These are phyloP conservation scores for Aphidius ervi DNA, from an alignment of 1,140 invertebrate genomes.

Conservation along the genomic window DNA sequence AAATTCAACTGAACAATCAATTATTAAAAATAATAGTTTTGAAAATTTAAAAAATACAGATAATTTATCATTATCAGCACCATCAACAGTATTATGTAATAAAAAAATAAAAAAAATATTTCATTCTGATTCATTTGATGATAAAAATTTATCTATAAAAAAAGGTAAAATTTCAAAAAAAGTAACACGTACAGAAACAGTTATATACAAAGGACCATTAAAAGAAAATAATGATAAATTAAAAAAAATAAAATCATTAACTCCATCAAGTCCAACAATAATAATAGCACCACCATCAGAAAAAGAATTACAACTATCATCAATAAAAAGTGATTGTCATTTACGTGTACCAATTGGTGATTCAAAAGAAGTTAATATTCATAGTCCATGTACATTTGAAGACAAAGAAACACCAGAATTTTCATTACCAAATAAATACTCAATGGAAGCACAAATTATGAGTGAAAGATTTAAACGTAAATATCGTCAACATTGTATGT, in stretches of 20 bases:
- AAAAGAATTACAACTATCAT: conserved; percentile 1
- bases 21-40: background rate
- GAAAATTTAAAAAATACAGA: background rate
- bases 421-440: background rate
- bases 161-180: conserved; percentile 24
- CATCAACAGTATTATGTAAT: background rate
- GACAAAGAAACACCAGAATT: conserved; percentile 14
- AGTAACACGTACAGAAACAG: conserved; percentile 37
- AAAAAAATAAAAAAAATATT: conserved; percentile 10
- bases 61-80: background rate
- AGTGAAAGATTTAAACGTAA: conserved; percentile 25
- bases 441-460: conserved; percentile 5
- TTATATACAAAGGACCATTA: conserved; percentile 39
- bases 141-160: conserved; percentile 6
- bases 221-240: conserved; percentile 18
- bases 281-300: conserved; percentile 12
- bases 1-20: background rate
- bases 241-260: background rate
- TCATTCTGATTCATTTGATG: conserved; percentile 1
- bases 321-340: conserved; percentile 6
- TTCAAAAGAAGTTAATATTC: conserved; percentile 22
- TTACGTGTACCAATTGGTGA: conserved; percentile 21
- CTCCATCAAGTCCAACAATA: conserved; percentile 12
- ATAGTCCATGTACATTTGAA: conserved; percentile 20
- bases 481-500: conserved; percentile 40